A percentile compares a stretch with the other conserved stretches of the same genome.
Evolutionary conservation across 2,888 invertebrate genomes (phyloP).

Genomic region (Hypolimnas misippus): DNA sequence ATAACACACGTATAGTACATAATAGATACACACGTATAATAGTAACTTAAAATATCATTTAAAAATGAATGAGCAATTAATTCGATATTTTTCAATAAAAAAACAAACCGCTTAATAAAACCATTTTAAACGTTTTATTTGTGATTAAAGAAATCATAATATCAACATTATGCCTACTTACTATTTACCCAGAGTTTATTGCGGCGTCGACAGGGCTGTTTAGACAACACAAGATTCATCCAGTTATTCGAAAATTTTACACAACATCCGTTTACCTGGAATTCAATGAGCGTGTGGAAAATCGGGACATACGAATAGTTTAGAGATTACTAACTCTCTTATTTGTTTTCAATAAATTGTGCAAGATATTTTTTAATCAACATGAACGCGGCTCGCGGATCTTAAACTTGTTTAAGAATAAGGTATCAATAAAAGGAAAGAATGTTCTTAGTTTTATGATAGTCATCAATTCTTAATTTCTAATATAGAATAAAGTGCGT

Average conservation of each 20-base stretch:
- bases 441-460: too few relatives aligned
- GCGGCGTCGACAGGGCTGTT: slow-evolving; percentile 7
- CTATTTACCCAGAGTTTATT: neutral
- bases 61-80: too few relatives aligned
- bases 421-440: too few relatives aligned
- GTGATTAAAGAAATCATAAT: neutral
- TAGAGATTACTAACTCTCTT: slow-evolving; percentile 29
- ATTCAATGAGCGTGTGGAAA: slow-evolving; percentile 43
- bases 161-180: too few relatives aligned
- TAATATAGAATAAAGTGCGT: too few relatives aligned
- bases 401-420: too few relatives aligned
- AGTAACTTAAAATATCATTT: too few relatives aligned
- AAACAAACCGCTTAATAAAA: too few relatives aligned
- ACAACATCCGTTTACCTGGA: slow-evolving; percentile 43
- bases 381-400: neutral
- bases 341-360: slow-evolving; percentile 6
- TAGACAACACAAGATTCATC: slow-evolving; percentile 15
- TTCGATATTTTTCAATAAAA: too few relatives aligned
- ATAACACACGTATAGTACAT: too few relatives aligned
- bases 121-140: neutral
- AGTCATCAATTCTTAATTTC: too few relatives aligned
- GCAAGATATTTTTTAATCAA: neutral
- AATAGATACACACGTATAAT: too few relatives aligned
- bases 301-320: slow-evolving; percentile 36
- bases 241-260: slow-evolving; percentile 26